A percentile compares a stretch with the other conserved stretches of the same genome.
Evolutionary conservation across 2,113 vertebrate species (phyloP).

Genomic region (Dicrurus megarhynchus): DNA sequence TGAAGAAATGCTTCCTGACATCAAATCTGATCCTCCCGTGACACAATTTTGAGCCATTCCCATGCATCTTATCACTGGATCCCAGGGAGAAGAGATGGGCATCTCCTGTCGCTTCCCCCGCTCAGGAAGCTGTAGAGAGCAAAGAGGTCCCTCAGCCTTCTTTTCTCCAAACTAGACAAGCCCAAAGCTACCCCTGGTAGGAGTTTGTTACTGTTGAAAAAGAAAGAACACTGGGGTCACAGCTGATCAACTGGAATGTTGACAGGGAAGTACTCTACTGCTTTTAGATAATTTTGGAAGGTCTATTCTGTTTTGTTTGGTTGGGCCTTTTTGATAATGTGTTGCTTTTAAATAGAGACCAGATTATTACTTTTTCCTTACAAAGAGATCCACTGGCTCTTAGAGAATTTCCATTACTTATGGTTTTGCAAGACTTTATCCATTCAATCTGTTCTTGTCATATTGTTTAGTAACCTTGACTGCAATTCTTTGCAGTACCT

Average conservation of each 20-base stretch:
- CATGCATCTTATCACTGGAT: accelerated
- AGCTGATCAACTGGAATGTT: neutral
- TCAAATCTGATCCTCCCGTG: neutral
- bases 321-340: neutral
- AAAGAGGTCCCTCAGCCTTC: neutral
- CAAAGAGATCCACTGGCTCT: neutral
- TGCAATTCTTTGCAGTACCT: neutral
- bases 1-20: neutral
- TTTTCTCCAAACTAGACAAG: neutral
- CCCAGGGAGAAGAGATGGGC: neutral
- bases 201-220: neutral
- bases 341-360: neutral
- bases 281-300: neutral
- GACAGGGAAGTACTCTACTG: neutral
- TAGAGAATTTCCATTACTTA: neutral
- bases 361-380: neutral
- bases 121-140: neutral
- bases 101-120: neutral
- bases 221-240: neutral
- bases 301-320: neutral
- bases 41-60: neutral
- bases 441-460: neutral
- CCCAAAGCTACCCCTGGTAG: neutral
- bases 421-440: neutral
- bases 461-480: neutral